Evolutionary conservation across 2,888 invertebrate species (phyloP), one percentile per base, ranked within the genome.

Genomic region (Cenopis cana): DNA sequence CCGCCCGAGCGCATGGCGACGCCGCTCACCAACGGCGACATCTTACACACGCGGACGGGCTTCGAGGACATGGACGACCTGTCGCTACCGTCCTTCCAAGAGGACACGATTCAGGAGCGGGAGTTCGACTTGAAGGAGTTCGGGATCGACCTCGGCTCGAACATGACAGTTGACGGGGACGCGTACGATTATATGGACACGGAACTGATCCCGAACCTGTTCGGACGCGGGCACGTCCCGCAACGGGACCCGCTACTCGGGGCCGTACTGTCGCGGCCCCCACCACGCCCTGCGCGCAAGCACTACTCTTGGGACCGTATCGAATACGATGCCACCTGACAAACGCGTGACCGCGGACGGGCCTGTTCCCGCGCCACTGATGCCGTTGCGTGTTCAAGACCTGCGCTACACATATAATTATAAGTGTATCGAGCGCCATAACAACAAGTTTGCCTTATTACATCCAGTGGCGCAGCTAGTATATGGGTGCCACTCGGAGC

Each of bases 271-370:
- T 94, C 96, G 72, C 85, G 90, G 2, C 95, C 96, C 33, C 82
- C 91, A 68, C 91, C 95, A 55, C 95, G 96, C 54, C 95, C 96
- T 73, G 95, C 95, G 74, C 94, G 94, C 74, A 93, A 95, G 75
- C 95, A 95, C 77, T 94, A 96, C 79, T 95, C 95, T 17, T 97
- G 97, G 97, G 97, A 97, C 85, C 95, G 95, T 84, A 94, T 96
- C 77, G 96, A 96, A 89, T 96, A 95, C 87, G 96, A 96, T 84
- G 95, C 96, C 87, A 93, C 93, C 79, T 93, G 93, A 93, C 93
- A 83, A 82, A 75, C 78, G 65, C 75, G 33, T 8, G 33, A 33
- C 33, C 33, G 29, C 29, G 29, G 29, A 5, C 57, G 61, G 72
- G 55, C 62, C 68, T 68, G 62, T 61, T 72, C 65, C 75, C 70